phyloP scores from a whole-genome alignment of 2,797 vertebrate species.

The Discoglossus pictus region DNA sequence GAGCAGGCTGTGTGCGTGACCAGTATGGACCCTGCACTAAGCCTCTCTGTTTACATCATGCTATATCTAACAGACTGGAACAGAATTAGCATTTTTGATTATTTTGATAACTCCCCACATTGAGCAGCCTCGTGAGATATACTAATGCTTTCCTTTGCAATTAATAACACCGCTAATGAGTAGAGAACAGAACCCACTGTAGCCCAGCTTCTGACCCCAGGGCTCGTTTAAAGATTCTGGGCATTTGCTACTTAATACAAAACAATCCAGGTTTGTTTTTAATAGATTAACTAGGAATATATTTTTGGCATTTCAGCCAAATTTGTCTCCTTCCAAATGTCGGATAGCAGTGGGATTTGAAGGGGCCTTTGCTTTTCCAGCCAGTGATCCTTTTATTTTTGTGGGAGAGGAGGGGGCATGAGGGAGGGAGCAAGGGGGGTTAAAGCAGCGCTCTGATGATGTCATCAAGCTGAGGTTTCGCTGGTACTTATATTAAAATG shows the following conservation, averaged over 20 bases:
- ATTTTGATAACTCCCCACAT: conserved; percentile 48
- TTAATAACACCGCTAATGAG: conserved; percentile 55
- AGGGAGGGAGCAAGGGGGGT: conserved; percentile 23
- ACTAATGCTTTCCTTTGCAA: conserved; percentile 52
- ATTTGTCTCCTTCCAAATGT: conserved; percentile 63
- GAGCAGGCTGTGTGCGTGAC: no score
- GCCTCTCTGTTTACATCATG: not conserved
- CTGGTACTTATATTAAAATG: conserved; percentile 90
- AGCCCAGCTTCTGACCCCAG: conserved; percentile 49
- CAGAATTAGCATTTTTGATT: conserved; percentile 45
- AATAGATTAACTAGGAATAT: conserved; percentile 60
- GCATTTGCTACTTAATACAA: conserved; percentile 72
- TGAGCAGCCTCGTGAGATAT: conserved; percentile 51
- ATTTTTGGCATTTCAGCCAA: conserved; percentile 59
- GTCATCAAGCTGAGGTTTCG: conserved; percentile 90
- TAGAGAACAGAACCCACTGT: conserved; percentile 47
- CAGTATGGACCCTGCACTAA: not conserved
- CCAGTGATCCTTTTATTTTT: conserved; percentile 81
- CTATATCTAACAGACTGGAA: conserved; percentile 30
- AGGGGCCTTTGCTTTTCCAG: conserved; percentile 68
- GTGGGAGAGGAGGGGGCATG: conserved; percentile 47
- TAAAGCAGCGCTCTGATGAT: conserved; percentile 87
- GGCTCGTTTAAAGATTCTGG: conserved; percentile 42
- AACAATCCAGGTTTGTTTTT: conserved; percentile 69
- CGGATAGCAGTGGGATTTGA: conserved; percentile 64